phyloP scores from a whole-genome alignment of 2,113 vertebrate species.

The Cygnus atratus region DNA sequence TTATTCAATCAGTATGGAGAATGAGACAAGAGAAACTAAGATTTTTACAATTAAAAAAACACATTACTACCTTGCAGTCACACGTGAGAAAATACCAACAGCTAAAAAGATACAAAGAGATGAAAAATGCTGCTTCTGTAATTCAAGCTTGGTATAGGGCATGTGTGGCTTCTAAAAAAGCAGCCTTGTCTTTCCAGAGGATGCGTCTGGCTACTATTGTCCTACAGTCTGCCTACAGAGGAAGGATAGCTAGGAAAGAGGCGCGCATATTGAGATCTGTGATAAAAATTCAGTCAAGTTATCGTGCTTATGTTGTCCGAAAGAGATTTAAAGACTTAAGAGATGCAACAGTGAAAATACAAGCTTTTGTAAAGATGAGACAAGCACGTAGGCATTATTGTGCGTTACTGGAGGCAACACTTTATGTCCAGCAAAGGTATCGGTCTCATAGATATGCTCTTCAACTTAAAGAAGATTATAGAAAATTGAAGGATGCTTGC shows the following conservation, averaged over 20 bases:
- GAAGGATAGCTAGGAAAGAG: constrained; percentile 54
- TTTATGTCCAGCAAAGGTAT: constrained; percentile 61
- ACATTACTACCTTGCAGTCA: constrained; percentile 63
- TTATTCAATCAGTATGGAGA: constrained; percentile 72
- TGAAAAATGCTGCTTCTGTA: constrained; percentile 53
- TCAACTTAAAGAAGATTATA: constrained; percentile 28
- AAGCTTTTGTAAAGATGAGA: constrained; percentile 73
- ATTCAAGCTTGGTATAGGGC: constrained; percentile 70
- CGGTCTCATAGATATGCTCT: constrained; percentile 1
- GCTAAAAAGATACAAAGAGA: constrained; percentile 56
- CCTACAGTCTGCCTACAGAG: constrained; percentile 74
- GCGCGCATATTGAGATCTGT: background rate
- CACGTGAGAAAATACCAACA: constrained; percentile 70
- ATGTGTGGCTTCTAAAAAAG: background rate
- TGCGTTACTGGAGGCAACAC: background rate
- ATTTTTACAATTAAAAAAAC: constrained; percentile 59
- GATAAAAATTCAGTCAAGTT: constrained; percentile 76
- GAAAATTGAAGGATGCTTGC: constrained; percentile 53
- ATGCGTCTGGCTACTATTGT: constrained; percentile 49
- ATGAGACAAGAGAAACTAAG: constrained; percentile 53
- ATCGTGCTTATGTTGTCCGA: constrained; percentile 48
- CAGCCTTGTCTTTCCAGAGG: constrained; percentile 52
- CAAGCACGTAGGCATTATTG: constrained; percentile 29
- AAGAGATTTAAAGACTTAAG: constrained; percentile 67
- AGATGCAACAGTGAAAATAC: constrained; percentile 65